Conservation (phyloP, 2,888 invertebrate genomes). For the Apamea crenata region DNA sequence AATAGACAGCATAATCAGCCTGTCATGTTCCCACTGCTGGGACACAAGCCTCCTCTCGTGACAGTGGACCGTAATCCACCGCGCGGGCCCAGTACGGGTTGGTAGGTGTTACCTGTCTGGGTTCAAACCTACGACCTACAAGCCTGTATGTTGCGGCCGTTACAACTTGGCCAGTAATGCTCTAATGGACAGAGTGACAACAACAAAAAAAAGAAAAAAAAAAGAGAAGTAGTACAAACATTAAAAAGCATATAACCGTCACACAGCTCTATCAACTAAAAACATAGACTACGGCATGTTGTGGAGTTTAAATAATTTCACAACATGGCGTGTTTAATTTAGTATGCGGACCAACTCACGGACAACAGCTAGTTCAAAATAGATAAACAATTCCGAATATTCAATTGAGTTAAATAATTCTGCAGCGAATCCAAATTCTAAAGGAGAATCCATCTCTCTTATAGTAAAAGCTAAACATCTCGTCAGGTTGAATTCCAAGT, state of each 20-base stretch:
- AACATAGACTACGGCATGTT: neutral
- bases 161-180: neutral
- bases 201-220: too few relatives aligned
- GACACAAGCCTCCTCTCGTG: neutral
- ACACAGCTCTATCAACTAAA: neutral
- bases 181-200: neutral
- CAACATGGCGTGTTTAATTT: neutral
- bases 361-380: neutral
- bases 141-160: neutral
- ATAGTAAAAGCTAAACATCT: conserved; percentile 54
- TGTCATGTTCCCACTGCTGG: neutral
- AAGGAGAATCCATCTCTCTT: conserved; percentile 11
- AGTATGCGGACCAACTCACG: conserved; percentile 3
- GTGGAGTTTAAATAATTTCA: neutral
- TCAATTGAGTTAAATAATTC: conserved; percentile 31
- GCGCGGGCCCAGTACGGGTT: neutral
- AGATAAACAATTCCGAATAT: conserved; percentile 20
- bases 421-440: conserved; percentile 27
- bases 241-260: neutral
- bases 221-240: too few relatives aligned
- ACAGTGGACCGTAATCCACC: neutral
- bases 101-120: neutral
- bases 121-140: neutral
- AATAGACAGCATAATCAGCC: neutral
- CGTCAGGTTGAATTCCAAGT: conserved; percentile 46